Conservation (phyloP, 2,113 vertebrate genomes). For the Galemys pyrenaicus region DNA sequence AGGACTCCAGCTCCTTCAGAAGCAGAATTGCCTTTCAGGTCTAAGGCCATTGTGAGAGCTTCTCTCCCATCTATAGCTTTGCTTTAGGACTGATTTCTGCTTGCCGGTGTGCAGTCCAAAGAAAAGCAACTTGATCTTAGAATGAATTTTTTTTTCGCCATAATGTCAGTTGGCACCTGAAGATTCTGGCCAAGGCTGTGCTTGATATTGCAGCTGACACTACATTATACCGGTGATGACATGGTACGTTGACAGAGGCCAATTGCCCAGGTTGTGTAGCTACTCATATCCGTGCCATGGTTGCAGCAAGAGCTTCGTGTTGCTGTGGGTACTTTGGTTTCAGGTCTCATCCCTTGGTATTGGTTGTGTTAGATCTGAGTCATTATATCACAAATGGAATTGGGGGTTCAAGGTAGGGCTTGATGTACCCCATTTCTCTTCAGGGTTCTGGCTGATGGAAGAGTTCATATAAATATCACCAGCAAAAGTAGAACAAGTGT, state of each 20-base stretch:
- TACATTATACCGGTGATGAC: background rate
- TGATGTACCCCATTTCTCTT: background rate
- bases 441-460: background rate
- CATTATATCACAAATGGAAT: background rate
- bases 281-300: background rate
- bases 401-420: background rate
- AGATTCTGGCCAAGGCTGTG: background rate
- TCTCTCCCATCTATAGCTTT: background rate
- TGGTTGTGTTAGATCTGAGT: background rate
- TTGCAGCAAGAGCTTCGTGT: background rate
- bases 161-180: background rate
- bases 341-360: background rate
- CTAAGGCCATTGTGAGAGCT: background rate
- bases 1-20: background rate
- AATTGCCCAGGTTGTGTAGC: background rate
- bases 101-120: background rate
- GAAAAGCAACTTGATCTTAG: conserved; percentile 28
- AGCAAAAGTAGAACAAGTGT: background rate
- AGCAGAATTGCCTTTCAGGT: background rate
- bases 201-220: background rate
- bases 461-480: background rate
- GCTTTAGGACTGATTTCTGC: conserved; percentile 34
- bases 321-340: background rate
- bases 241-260: background rate
- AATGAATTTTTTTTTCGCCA: background rate